Evolutionary conservation across 2,797 vertebrate species (phyloP), one percentile per base, ranked within the genome.

Genomic region (Poeciliopsis gracilis): DNA sequence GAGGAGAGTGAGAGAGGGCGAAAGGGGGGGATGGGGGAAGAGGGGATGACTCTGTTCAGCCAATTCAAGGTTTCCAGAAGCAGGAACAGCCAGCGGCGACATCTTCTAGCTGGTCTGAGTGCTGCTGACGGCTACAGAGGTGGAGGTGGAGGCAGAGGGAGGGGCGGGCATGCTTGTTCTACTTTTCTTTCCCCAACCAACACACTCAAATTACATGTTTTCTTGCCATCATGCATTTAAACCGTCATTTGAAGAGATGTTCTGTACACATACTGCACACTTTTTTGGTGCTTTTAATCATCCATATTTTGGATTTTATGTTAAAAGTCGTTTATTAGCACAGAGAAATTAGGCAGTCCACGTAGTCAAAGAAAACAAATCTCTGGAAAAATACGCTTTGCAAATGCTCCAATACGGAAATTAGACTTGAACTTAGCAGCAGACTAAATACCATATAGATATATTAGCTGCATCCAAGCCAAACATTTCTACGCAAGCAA

Each of bases 31-130:
- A 2, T 0, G 51, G 23, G 8, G 86, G 90, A 69, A 77, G 75
- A 86, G 51, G 83, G 84, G 85, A 93, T 95, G 93, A 77, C 87
- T 91, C 86, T 90, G 80, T 87, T 91, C 90, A 93, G 95, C 95
- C 95, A 96, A 90, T 87, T 94, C 91, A 93, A 89, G 85, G 92
- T 92, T 93, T 94, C 91, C 93, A 94, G 90, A 94, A 94, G 94
- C 95, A 95, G 94, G 94, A 95, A 93, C 94, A 96, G 95, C 96
- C 94, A 95, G 93, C 93, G 92, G 86, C 86, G 33, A 94, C 76
- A 84, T 82, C 90, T 90, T 80, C 80, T 86, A 93, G 91, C 75
- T 90, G 91, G 87, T 83, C 87, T 84, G 82, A 89, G 89, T 83
- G 90, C 91, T 89, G 88, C 87, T 85, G 81, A 89, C 28, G 38